Evolutionary conservation across 2,797 vertebrate species (phyloP), one percentile per base, ranked within the genome.

Genomic region (Spheniscus humboldti): DNA sequence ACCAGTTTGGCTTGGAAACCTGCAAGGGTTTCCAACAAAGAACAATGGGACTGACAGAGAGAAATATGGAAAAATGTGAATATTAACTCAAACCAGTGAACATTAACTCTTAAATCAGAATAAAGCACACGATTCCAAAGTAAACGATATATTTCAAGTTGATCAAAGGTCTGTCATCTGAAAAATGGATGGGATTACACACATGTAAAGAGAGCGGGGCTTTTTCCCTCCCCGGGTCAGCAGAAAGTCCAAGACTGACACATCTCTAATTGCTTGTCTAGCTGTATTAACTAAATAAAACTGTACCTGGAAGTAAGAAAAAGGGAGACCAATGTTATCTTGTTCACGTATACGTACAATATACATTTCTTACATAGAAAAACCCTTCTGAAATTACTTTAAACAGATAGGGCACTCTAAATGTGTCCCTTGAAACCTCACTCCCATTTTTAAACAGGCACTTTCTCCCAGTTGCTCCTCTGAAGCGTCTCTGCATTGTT

Each of bases 161-260:
- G 10, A 74, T 48, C 10, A 45, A 48, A 78, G 37, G 75, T 78
- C 19, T 62, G 14, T 28, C 28, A 76, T 33, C 18, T 88, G 62
- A 95, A 88, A 95, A 73, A 86, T 10, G 12, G 17, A 71, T 55
- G 22, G 19, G 7, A 76, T 66, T 78, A 68, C n/a, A 78, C 7
- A 74, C 11, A n/a, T 10, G 13, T 52, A 56, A 79, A 72, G n/a
- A 77, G 22, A 60, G 2, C 20, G 14, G 9, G 3, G 0, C 1
- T 63, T 71, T 68, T 52, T 6, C 23, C 57, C 33, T 81, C 25
- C 35, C 3, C 3, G 12, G 15, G 17, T 62, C n/a, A 91, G 57
- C 37, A 60, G 18, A 8, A 78, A 50, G 27, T 33, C 50, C 30
- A 39, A 7, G 25, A 74, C 22, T 45, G 45, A 62, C 7, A 22